Evolutionary conservation across 2,888 invertebrate genomes (phyloP), one percentile per base, ranked within the genome.

Genomic region (Auanema sp.): DNA sequence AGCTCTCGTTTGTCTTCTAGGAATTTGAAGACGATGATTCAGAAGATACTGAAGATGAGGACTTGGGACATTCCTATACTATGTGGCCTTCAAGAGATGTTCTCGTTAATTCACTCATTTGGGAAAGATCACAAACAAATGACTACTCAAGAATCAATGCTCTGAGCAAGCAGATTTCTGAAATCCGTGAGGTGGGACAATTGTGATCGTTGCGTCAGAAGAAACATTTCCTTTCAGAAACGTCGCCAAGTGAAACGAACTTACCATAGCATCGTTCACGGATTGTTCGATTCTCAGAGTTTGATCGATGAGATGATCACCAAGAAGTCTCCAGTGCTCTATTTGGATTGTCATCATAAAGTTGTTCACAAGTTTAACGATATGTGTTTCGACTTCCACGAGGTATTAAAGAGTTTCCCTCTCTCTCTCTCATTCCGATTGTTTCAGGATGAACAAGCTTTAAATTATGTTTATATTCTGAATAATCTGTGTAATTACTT

Each of bases 381-480:
- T 16, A 66, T 66, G 41, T 86, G 86, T 71, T 79, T 85, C 60
- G 76, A 83, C 54, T 78, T 86, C 62, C 79, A 79, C 62, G 57
- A 81, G 80, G 85, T 85, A 16, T 11, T 40, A 5, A 42, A 52
- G 10, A 33, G 21, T 41, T 14, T 23, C 10, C 12, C 12, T 49
- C 49, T 21, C 24, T 12, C 33, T 23, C 18, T 23, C 16, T 55
- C 43, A 25, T 44, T 41, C n/a, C 58, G 33, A 11, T 12, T 12
- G 5, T 59, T 78, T 44, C 79, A 85, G 84, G 83, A 85, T 75
- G 84, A 84, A 57, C 85, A 84, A 71, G 85, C 85, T 12, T 65
- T 85, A 67, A 78, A 84, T 60, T 83, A 84, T 62, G 79, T 84
- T 50, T 83, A 84, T 72, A 81, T 82, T 18, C 74, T 86, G 64